Evolutionary conservation across 2,888 invertebrate species (phyloP).

Genomic region (Cosmorhoe ocellata): DNA sequence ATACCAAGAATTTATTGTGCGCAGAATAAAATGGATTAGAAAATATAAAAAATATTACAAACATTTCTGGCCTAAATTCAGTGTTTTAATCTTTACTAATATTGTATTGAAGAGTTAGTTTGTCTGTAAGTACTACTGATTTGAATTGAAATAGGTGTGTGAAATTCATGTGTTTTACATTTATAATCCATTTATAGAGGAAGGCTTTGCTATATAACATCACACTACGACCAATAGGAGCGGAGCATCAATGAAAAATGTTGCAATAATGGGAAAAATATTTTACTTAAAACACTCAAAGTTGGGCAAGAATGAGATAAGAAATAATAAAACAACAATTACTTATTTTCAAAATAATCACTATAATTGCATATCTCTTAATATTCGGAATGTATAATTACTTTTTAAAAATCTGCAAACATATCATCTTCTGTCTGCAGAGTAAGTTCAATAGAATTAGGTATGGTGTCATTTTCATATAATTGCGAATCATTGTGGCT

Average conservation of each 20-base stretch:
- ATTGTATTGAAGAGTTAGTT: too few species aligned
- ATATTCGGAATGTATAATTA: too few species aligned
- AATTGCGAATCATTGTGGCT: slow-evolving; percentile 66
- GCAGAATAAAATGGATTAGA: slow-evolving; percentile 65
- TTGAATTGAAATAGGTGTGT: too few species aligned
- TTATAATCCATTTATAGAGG: too few species aligned
- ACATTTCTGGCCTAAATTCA: slow-evolving; percentile 45
- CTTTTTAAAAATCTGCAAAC: slow-evolving; percentile 68
- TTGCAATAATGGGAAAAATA: too few species aligned
- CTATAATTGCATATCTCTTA: not conserved
- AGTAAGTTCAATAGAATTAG: slow-evolving; percentile 59
- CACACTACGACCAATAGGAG: too few species aligned
- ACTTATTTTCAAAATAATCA: not conserved
- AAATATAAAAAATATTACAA: slow-evolving; percentile 52
- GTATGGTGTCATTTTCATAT: slow-evolving; percentile 71
- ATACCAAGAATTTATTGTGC: slow-evolving; percentile 69
- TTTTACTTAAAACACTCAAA: too few species aligned
- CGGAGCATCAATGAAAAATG: too few species aligned
- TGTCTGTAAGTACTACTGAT: too few species aligned
- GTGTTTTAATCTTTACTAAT: slow-evolving; percentile 36
- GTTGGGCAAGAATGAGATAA: too few species aligned
- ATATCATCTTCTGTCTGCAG: slow-evolving; percentile 67
- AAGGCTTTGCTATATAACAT: too few species aligned
- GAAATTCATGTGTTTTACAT: too few species aligned
- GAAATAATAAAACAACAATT: slow-evolving; percentile 1